phyloP scores from a whole-genome alignment of 2,888 invertebrate genomes.

The Phalera bucephala region DNA sequence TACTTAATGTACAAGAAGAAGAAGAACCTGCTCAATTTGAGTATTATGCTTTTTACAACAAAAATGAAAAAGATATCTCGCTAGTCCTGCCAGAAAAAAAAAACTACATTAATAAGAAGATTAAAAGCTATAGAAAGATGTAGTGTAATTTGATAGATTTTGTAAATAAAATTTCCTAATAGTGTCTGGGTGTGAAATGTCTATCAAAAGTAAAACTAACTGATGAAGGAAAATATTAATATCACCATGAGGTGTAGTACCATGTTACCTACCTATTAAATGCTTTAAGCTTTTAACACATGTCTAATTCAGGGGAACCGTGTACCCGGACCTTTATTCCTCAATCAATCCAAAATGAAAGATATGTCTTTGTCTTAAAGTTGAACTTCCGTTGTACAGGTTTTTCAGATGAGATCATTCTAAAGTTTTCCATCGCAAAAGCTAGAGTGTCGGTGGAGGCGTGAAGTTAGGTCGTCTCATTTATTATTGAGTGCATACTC shows the following conservation, averaged over 20 bases:
- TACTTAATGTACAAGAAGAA: too few relatives aligned
- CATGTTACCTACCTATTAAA: conserved; percentile 55
- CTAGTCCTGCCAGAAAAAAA: too few relatives aligned
- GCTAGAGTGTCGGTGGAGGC: conserved; percentile 68
- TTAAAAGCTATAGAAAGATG: too few relatives aligned
- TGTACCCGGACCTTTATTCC: conserved; percentile 36
- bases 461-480: conserved; percentile 77
- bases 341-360: conserved; percentile 18
- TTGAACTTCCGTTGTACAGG: conserved; percentile 26
- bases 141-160: too few relatives aligned
- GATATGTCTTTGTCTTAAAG: conserved; percentile 26
- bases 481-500: conserved; percentile 78
- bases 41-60: too few relatives aligned
- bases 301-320: conserved; percentile 68
- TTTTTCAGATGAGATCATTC: conserved; percentile 49
- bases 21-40: too few relatives aligned
- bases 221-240: conserved; percentile 40
- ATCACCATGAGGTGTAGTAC: conserved; percentile 43
- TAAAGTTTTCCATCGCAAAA: conserved; percentile 56
- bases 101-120: too few relatives aligned
- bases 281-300: conserved; percentile 78
- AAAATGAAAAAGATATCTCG: too few relatives aligned
- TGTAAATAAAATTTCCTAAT: too few relatives aligned
- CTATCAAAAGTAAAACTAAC: conserved; percentile 18
- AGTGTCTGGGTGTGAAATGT: too few relatives aligned